phyloP scores from a whole-genome alignment of 2,113 vertebrate species.

The Collichthys lucidus region DNA sequence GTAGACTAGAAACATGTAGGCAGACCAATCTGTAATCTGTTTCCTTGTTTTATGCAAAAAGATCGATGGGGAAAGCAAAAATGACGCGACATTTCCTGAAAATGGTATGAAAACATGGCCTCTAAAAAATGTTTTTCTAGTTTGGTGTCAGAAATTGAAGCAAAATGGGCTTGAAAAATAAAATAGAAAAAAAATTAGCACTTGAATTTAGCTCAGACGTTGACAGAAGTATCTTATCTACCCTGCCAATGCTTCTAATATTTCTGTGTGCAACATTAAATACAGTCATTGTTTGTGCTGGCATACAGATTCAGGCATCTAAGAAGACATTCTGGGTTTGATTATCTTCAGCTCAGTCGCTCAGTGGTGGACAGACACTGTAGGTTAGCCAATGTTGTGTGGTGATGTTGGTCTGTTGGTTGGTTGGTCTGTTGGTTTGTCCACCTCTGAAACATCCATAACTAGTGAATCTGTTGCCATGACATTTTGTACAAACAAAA shows the following conservation, averaged over 20 bases:
- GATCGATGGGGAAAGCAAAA: neutral
- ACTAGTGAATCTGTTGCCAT: neutral
- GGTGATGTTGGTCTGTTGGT: neutral
- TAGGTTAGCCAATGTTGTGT: neutral
- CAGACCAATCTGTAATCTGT: conserved; percentile 2
- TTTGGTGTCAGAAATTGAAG: neutral
- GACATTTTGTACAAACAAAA: no score
- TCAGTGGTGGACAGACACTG: no score
- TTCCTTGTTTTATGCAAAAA: neutral
- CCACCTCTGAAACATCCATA: neutral
- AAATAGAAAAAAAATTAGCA: neutral
- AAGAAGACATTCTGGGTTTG: neutral
- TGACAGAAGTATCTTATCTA: neutral
- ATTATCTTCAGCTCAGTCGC: no score
- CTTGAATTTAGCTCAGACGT: neutral
- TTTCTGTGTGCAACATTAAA: neutral
- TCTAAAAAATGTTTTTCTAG: neutral
- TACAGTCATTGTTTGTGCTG: neutral
- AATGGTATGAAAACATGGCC: neutral
- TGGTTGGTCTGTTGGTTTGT: neutral
- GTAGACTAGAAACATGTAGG: neutral
- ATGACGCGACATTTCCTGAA: neutral
- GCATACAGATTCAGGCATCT: neutral
- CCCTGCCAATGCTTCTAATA: neutral
- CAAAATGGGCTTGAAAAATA: neutral